These are phyloP conservation scores for Microplitis demolitor DNA, from an alignment of 1,140 invertebrate genomes.

Conservation along the genomic window DNA sequence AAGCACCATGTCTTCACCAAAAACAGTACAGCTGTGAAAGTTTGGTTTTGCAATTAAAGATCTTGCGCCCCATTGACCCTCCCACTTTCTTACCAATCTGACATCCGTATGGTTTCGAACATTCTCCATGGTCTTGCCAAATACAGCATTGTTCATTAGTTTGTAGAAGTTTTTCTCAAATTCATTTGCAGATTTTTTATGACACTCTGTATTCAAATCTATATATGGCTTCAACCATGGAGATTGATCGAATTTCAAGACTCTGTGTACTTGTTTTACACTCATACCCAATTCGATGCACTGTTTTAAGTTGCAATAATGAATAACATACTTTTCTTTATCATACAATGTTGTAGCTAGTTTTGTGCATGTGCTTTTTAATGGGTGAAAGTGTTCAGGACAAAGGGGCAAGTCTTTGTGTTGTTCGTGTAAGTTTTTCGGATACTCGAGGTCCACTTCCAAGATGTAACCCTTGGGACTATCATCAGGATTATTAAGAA, in stretches of 20 bases:
- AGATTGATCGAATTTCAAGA: conserved; percentile 60
- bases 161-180: conserved; percentile 64
- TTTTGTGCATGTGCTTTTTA: conserved; percentile 38
- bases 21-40: background rate
- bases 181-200: conserved; percentile 48
- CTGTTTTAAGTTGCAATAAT: conserved; percentile 46
- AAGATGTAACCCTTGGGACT: conserved; percentile 59
- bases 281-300: conserved; percentile 50
- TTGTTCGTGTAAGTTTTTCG: conserved; percentile 60
- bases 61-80: conserved; percentile 28
- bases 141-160: background rate
- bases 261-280: conserved; percentile 14
- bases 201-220: conserved; percentile 3
- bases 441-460: conserved; percentile 50
- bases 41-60: background rate
- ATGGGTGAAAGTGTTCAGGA: conserved; percentile 47
- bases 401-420: conserved; percentile 28
- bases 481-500: conserved; percentile 47
- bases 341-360: conserved; percentile 47
- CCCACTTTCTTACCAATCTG: conserved; percentile 41
- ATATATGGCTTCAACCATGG: conserved; percentile 60
- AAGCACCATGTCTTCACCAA: background rate
- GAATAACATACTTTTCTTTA: conserved; percentile 60
- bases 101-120: conserved; percentile 50
- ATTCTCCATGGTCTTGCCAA: conserved; percentile 9